Base-by-base conservation (phyloP, 2,797 vertebrate species). In the Lacerta bilineata region DNA sequence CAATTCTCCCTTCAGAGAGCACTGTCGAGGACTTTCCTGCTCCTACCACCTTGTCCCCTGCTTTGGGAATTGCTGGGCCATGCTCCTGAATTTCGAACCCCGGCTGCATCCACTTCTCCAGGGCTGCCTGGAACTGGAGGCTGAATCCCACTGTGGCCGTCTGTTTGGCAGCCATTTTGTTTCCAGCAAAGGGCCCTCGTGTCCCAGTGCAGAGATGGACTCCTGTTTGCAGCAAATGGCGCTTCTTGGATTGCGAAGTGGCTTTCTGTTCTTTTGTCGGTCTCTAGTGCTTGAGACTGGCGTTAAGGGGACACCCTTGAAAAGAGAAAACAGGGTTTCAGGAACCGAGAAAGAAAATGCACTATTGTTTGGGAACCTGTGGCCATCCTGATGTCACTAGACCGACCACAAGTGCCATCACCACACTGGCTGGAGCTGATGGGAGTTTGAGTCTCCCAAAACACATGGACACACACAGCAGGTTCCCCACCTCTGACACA, bases 61-160 rank as follows among this genome's bases (percentile, higher is more conserved):
- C 2, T 33, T 78, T 86, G 41, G 61, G 23, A n/a, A 33, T 23
- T 25, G 4, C 74, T 33, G 29, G 29, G 13, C 59, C 41, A 13
- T 25, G 41, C 61, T 78, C 84, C 41, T 86, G 84, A 66, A 76
- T 66, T 50, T 68, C 68, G 41, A 86, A 36, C n/a, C 84, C 75
- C 0, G 61, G 59, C 2, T 78, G 75, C 84, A 86, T 78, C 84
- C 84, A 86, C 10, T 86, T 78, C 84, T 78, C 75, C 61, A 86
- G 25, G 8, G 75, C 61, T 8, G 75, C 61, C 41, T 86, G 84
- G 29, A 78, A 78, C 41, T 78, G 75, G 29, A 68, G 75, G 33
- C 75, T 43, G 41, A 78, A 77, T 68, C 50, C 75, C 0, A 59
- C n/a, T 29, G 13, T 66, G 39, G 84, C 18, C 3, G 13, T 43